These are phyloP conservation scores for Syngnathus typhle DNA, from an alignment of 2,113 vertebrate species.

Conservation along the genomic window DNA sequence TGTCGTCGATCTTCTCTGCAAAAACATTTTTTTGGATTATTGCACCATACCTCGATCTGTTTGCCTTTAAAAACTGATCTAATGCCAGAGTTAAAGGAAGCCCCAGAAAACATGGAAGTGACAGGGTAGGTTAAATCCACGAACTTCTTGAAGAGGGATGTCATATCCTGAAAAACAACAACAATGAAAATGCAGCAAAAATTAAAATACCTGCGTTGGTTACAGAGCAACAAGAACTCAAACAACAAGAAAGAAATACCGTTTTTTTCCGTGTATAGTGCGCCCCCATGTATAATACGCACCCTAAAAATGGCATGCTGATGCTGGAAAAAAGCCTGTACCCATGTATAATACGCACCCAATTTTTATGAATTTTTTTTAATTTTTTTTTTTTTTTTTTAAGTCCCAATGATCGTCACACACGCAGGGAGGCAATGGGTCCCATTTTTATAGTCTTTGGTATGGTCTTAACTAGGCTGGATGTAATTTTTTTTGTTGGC, in stretches of 20 bases:
- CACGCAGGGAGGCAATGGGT: too few species aligned
- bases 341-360: too few species aligned
- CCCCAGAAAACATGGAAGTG: conserved; percentile 94
- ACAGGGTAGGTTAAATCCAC: conserved; percentile 90
- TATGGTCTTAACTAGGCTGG: too few species aligned
- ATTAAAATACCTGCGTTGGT: not conserved
- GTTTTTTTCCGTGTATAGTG: too few species aligned
- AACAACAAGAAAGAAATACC: not conserved
- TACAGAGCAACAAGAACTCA: not conserved
- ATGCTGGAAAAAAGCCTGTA: too few species aligned
- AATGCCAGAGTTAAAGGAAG: conserved; percentile 84
- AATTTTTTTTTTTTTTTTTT: too few species aligned
- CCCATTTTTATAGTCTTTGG: too few species aligned
- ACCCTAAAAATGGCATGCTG: too few species aligned
- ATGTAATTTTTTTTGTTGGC: too few species aligned
- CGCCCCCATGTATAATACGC: too few species aligned
- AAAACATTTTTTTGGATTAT: not conserved
- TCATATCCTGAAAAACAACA: conserved; percentile 77
- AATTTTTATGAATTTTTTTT: too few species aligned
- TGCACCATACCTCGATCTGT: conserved; percentile 84
- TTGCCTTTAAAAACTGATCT: conserved; percentile 81
- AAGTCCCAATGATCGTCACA: too few species aligned
- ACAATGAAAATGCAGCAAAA: not conserved
- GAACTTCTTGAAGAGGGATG: conserved; percentile 79
- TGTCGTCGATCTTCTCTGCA: not conserved